Conservation (phyloP, 92 coral and sea anemone genomes). For the Plumapathes pennacea region DNA sequence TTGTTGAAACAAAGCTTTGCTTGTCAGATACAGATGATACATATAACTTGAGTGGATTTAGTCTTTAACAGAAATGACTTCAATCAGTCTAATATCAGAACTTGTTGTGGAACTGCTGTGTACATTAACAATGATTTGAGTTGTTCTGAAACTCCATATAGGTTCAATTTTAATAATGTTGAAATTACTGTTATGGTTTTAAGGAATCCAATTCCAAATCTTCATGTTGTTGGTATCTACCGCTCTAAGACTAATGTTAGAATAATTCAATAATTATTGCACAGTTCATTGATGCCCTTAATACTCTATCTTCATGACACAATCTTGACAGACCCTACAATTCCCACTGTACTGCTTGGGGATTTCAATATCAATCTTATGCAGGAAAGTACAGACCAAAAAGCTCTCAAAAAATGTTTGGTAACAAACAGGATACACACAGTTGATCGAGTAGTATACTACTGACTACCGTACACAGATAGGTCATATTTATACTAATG, state of each 20-base stretch:
- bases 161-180: slow-evolving; percentile 46
- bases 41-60: slow-evolving; percentile 21
- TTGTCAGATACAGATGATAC: slow-evolving; percentile 21
- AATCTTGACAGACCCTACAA: neutral
- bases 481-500: slow-evolving; percentile 65
- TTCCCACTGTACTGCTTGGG: slow-evolving; percentile 36
- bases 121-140: slow-evolving; percentile 33
- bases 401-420: slow-evolving; percentile 4
- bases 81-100: slow-evolving; percentile 29
- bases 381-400: slow-evolving; percentile 13
- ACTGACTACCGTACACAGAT: slow-evolving; percentile 48
- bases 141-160: slow-evolving; percentile 34
- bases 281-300: slow-evolving; percentile 29
- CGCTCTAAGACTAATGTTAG: slow-evolving; percentile 46
- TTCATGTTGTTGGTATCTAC: slow-evolving; percentile 64
- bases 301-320: slow-evolving; percentile 8
- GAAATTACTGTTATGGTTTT: slow-evolving; percentile 42
- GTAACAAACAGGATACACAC: slow-evolving; percentile 16
- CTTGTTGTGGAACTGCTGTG: slow-evolving; percentile 50
- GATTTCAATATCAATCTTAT: slow-evolving; percentile 58
- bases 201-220: slow-evolving; percentile 24
- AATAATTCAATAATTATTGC: too few relatives aligned
- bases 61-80: slow-evolving; percentile 55
- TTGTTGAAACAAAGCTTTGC: slow-evolving; percentile 60
- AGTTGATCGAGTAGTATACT: slow-evolving; percentile 41